These are phyloP conservation scores for Drosophila stalkeri DNA, from an alignment of 2,888 invertebrate species.

Conservation along the genomic window DNA sequence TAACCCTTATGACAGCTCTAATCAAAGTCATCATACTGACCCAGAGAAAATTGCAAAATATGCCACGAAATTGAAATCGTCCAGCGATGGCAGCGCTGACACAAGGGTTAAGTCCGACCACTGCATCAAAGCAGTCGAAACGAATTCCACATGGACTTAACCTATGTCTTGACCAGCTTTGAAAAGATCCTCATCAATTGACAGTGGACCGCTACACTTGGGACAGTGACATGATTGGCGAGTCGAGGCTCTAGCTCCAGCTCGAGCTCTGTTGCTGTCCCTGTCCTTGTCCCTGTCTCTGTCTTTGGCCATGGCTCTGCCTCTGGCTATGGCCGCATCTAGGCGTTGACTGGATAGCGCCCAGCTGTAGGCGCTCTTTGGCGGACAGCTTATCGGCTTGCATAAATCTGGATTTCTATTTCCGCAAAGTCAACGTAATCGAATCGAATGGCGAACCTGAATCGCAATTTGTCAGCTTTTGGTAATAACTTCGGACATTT, in stretches of 20 bases:
- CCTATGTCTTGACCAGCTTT: conserved; percentile 22
- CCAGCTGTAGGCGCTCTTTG: conserved; percentile 35
- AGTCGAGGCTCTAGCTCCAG: conserved; percentile 3
- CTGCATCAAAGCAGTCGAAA: neutral
- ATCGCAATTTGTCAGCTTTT: conserved; percentile 80
- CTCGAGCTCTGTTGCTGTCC: neutral
- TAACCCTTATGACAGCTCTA: conserved; percentile 49
- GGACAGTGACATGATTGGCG: conserved; percentile 77
- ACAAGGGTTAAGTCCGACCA: conserved; percentile 4
- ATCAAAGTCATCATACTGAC: conserved; percentile 10
- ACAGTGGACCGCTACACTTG: conserved; percentile 67
- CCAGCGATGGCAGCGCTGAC: neutral
- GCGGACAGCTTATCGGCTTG: conserved; percentile 48
- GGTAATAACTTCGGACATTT: conserved; percentile 80
- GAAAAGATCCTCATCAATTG: conserved; percentile 55
- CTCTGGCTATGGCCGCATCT: neutral
- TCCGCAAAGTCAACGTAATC: conserved; percentile 65
- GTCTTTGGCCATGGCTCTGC: no score
- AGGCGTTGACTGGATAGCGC: conserved; percentile 22
- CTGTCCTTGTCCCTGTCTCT: neutral
- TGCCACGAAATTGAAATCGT: neutral
- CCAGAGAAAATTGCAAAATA: conserved; percentile 4
- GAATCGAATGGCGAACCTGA: conserved; percentile 53
- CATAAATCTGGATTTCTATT: conserved; percentile 64
- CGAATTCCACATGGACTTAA: conserved; percentile 45